These are phyloP conservation scores for Magallana gigas DNA, from an alignment of 1,140 invertebrate genomes.

Conservation along the genomic window DNA sequence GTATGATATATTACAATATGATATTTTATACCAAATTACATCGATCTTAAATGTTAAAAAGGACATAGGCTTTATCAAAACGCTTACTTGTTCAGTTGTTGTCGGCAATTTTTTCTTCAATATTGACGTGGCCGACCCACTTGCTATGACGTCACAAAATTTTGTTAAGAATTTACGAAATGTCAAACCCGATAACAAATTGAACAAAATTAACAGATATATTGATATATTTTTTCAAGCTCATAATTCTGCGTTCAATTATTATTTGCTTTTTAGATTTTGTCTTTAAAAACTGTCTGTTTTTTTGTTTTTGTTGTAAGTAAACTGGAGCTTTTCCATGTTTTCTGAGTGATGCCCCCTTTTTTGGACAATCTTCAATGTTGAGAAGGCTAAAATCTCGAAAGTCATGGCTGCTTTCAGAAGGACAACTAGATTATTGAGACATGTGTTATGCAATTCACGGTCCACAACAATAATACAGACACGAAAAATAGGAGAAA, in stretches of 20 bases:
- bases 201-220: background rate
- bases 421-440: conserved; percentile 40
- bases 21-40: too few species aligned
- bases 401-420: conserved; percentile 41
- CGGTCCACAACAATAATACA: background rate
- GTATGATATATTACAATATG: too few species aligned
- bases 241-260: too few species aligned
- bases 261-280: too few species aligned
- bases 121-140: conserved; percentile 11
- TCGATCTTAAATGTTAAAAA: too few species aligned
- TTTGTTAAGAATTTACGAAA: background rate
- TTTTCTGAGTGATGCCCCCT: background rate
- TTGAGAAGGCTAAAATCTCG: background rate
- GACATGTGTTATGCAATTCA: conserved; percentile 14
- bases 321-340: too few species aligned
- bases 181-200: background rate
- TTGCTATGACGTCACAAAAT: background rate
- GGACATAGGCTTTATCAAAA: background rate
- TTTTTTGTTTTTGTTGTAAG: too few species aligned
- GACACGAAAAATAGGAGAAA: conserved; percentile 46
- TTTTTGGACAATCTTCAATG: background rate
- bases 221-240: too few species aligned
- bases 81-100: background rate
- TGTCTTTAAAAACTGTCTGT: too few species aligned
- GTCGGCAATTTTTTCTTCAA: background rate